Evolutionary conservation across 1,140 invertebrate species (phyloP).

Genomic region (Diplogasteroides magnus): DNA sequence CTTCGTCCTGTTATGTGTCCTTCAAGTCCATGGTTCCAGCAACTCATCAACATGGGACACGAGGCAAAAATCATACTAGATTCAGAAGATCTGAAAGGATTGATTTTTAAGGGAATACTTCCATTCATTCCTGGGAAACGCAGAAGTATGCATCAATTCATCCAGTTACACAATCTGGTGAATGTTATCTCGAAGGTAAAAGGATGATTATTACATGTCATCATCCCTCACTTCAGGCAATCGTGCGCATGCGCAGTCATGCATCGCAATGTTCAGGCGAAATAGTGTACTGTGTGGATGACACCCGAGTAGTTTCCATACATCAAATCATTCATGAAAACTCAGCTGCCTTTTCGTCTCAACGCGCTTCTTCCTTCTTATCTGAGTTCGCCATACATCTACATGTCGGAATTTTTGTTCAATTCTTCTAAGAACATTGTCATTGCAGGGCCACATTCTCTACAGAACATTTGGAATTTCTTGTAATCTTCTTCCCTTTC

Average conservation of each 20-base stretch:
- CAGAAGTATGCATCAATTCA: background rate
- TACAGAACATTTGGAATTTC: background rate
- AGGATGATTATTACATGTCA: background rate
- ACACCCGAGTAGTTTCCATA: background rate
- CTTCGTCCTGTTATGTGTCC: background rate
- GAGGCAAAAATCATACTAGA: background rate
- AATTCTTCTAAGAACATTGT: background rate
- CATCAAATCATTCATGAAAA: background rate
- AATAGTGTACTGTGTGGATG: conserved; percentile 1
- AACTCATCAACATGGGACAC: background rate
- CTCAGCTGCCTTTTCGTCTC: background rate
- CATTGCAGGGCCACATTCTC: background rate
- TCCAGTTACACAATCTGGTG: background rate
- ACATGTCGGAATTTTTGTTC: background rate
- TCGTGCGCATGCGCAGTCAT: background rate
- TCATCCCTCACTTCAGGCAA: background rate
- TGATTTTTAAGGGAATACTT: background rate
- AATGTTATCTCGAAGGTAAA: background rate
- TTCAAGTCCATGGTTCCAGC: background rate
- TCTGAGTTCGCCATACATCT: background rate
- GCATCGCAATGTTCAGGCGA: background rate
- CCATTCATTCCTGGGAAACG: background rate
- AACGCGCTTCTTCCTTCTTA: background rate
- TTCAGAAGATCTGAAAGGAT: background rate
- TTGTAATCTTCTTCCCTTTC: conserved; percentile 1